phyloP scores from a whole-genome alignment of 2,888 invertebrate genomes.

The Sylvicola cinctus region DNA sequence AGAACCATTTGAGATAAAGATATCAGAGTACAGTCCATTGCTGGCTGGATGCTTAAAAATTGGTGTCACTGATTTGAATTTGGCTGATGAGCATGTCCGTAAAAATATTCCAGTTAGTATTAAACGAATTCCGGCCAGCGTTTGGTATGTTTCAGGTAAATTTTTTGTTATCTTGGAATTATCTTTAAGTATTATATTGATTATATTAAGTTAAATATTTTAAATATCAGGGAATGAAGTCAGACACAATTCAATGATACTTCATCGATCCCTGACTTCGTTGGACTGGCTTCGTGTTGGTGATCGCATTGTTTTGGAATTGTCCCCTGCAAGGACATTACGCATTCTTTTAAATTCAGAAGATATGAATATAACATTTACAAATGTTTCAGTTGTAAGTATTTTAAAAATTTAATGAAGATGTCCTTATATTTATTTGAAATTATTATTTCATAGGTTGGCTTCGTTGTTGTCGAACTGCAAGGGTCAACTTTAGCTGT shows the following conservation, averaged over 20 bases:
- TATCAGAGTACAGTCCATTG: constrained; percentile 21
- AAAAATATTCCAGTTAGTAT: constrained; percentile 43
- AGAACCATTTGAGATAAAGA: constrained; percentile 23
- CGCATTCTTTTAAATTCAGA: constrained; percentile 65
- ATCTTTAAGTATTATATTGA: constrained; percentile 2
- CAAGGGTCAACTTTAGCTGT: constrained; percentile 60
- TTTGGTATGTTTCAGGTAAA: constrained; percentile 23
- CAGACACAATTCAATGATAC: constrained; percentile 38
- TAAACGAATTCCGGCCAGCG: constrained; percentile 40
- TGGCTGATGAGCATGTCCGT: constrained; percentile 38
- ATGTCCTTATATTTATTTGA: constrained; percentile 1
- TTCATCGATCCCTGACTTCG: constrained; percentile 40
- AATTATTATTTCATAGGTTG: constrained; percentile 31
- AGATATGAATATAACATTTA: constrained; percentile 52
- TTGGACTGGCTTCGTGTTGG: constrained; percentile 66
- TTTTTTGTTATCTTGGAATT: background rate
- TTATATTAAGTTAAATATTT: too few relatives aligned
- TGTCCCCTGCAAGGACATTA: constrained; percentile 44
- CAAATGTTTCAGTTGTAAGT: constrained; percentile 52
- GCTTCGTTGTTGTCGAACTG: constrained; percentile 67
- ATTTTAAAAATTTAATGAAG: background rate
- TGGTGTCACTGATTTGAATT: constrained; percentile 54
- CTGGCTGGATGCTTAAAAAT: constrained; percentile 41
- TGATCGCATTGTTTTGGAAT: constrained; percentile 55
- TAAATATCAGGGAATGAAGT: constrained; percentile 54